Base-by-base conservation (phyloP, 1,140 invertebrate species). In the Medauroidea extradentata region DNA sequence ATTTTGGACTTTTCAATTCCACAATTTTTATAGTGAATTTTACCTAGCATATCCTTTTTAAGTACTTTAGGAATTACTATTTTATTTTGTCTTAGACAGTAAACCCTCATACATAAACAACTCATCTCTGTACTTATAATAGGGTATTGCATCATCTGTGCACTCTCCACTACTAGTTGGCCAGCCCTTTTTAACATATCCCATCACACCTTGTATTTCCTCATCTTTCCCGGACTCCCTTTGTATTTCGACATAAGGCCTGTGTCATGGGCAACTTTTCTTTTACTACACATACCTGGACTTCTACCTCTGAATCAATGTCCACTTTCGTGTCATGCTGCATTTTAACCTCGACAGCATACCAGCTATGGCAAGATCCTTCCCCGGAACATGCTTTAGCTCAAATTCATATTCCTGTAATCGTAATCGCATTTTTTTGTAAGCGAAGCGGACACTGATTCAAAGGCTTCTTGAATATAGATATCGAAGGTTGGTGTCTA, bases 381-480 rank as follows among this genome's bases (percentile, higher is more conserved):
- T 62, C 11, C 63, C 67, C 16, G 59, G 60, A 16, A 58, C 53
- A 48, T 71, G 80, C 19, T 52, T 34, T 2, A 79, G 59, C 25
- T 67, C 59, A 25, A 79, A 69, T 60, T 78, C 68, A 68, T 73
- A 77, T 50, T 63, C 51, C 53, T 72, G 71, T 44, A 77, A 52
- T 53, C 63, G 63, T 8, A 79, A 54, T 60, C 71, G 60, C 60
- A 78, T 69, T 57, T 71, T n/a, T 61, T 57, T 78, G 75, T 16
- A 77, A 53, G 59, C 72, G 56, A 3, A 63, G 60, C 23, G 75
- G 71, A 41, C 69, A 66, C 57, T 70, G 66, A 23, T 69, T 59
- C 25, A 79, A 43, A n/a, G 69, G 59, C 63, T 78, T 77, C 29
- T 70, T 70, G 24, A 75, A 73, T 29, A 78, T 70, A 34, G 51